phyloP scores from a whole-genome alignment of 2,888 invertebrate genomes.

The Loripinus fragilis region DNA sequence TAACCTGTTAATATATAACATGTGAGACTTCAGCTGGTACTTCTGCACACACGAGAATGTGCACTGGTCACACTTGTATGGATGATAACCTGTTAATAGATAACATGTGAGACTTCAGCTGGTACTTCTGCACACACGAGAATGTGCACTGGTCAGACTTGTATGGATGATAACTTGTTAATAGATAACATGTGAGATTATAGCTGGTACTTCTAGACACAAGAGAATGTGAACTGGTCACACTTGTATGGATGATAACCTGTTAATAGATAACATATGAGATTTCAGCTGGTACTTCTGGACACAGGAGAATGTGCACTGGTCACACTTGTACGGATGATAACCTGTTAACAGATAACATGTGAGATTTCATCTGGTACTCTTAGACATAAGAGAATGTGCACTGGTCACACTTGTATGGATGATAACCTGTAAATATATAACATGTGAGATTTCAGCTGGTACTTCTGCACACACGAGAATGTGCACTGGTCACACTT shows the following conservation, averaged over 20 bases:
- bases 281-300: slow-evolving; percentile 57
- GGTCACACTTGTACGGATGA: slow-evolving; percentile 53
- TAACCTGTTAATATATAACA: too few species aligned
- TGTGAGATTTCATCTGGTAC: slow-evolving; percentile 57
- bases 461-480: slow-evolving; percentile 55
- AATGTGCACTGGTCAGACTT: too few species aligned
- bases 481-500: slow-evolving; percentile 56
- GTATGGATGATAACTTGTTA: too few species aligned
- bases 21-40: too few species aligned
- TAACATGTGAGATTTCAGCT: slow-evolving; percentile 59
- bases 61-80: too few species aligned
- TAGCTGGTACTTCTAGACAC: slow-evolving; percentile 55
- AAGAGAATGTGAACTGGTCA: slow-evolving; percentile 54
- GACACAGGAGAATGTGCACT: slow-evolving; percentile 56
- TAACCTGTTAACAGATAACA: slow-evolving; percentile 37
- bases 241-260: slow-evolving; percentile 54
- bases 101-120: too few species aligned
- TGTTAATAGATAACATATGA: slow-evolving; percentile 48
- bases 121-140: too few species aligned
- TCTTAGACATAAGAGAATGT: slow-evolving; percentile 55
- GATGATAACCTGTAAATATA: slow-evolving; percentile 48
- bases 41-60: too few species aligned
- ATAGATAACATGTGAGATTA: slow-evolving; percentile 57
- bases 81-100: too few species aligned
- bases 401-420: slow-evolving; percentile 55